Percentiles rank a stretch among this genome's conserved stretches.
phyloP scores from a whole-genome alignment of 2,797 vertebrate species.

The Squalus acanthias region DNA sequence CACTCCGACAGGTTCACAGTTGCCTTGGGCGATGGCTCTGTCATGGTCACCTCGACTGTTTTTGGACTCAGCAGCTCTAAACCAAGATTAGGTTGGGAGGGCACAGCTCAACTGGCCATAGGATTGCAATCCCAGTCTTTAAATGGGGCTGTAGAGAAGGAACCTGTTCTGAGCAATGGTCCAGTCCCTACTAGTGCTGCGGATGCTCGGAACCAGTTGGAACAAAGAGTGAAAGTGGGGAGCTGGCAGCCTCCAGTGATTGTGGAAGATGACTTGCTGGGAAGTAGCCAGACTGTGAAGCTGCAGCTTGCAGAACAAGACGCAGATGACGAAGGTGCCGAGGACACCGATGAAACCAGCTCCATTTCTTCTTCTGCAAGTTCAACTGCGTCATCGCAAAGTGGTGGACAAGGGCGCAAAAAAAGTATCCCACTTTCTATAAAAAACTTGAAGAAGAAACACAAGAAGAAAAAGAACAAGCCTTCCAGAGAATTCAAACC shows the following conservation, averaged over 20 bases:
- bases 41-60: slow-evolving; percentile 27
- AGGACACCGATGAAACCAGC: slow-evolving; percentile 91
- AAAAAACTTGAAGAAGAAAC: slow-evolving; percentile 91
- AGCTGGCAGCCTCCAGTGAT: slow-evolving; percentile 52
- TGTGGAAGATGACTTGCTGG: slow-evolving; percentile 48
- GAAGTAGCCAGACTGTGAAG: slow-evolving; percentile 49
- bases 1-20: neutral
- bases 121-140: neutral
- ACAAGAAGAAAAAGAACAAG: slow-evolving; percentile 96
- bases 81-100: slow-evolving; percentile 6
- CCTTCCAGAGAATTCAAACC: slow-evolving; percentile 88
- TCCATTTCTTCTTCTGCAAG: slow-evolving; percentile 93
- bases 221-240: neutral
- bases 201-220: neutral
- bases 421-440: slow-evolving; percentile 94
- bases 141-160: slow-evolving; percentile 10
- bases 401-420: slow-evolving; percentile 74
- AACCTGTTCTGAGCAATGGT: slow-evolving; percentile 19
- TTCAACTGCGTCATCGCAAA: slow-evolving; percentile 90
- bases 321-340: slow-evolving; percentile 82
- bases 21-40: slow-evolving; percentile 27
- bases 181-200: neutral
- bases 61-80: neutral
- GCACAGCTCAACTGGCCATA: neutral
- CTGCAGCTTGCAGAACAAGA: slow-evolving; percentile 77